A percentile compares a stretch with the other conserved stretches of the same genome.
phyloP scores from a whole-genome alignment of 2,888 invertebrate genomes.

The Tenodera sinensis region DNA sequence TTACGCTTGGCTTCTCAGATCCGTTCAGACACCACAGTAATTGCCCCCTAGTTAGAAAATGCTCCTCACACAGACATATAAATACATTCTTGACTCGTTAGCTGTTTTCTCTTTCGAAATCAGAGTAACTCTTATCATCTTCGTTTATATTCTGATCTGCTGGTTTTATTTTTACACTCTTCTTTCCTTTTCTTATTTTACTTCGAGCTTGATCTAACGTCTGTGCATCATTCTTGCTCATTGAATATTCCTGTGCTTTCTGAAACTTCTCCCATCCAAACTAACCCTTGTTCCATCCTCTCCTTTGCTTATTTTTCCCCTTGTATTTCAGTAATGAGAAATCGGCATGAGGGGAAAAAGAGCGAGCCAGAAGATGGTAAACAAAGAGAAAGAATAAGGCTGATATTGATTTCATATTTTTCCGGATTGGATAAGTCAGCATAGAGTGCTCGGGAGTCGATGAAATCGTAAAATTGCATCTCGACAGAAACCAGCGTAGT shows the following conservation, averaged over 20 bases:
- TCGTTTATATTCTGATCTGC: background rate
- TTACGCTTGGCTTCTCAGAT: no score
- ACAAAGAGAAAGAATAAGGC: background rate
- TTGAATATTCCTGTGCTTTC: background rate
- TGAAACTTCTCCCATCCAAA: background rate
- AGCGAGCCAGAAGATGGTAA: background rate
- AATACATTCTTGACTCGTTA: no score
- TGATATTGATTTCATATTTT: background rate
- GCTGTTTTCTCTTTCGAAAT: no score
- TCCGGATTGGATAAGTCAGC: background rate
- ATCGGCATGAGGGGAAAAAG: background rate
- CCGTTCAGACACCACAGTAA: no score
- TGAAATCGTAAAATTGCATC: background rate
- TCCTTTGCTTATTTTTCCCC: background rate
- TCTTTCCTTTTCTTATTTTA: background rate
- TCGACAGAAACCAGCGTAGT: background rate
- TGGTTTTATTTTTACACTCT: background rate
- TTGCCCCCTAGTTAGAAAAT: no score
- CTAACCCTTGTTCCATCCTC: background rate
- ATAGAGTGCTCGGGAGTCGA: background rate
- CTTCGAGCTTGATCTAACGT: background rate
- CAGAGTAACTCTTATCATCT: background rate
- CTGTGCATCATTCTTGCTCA: background rate
- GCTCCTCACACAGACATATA: no score
- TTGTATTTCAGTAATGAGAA: background rate